These are phyloP conservation scores for Archips xylosteana DNA, from an alignment of 2,888 invertebrate genomes.

Conservation along the genomic window DNA sequence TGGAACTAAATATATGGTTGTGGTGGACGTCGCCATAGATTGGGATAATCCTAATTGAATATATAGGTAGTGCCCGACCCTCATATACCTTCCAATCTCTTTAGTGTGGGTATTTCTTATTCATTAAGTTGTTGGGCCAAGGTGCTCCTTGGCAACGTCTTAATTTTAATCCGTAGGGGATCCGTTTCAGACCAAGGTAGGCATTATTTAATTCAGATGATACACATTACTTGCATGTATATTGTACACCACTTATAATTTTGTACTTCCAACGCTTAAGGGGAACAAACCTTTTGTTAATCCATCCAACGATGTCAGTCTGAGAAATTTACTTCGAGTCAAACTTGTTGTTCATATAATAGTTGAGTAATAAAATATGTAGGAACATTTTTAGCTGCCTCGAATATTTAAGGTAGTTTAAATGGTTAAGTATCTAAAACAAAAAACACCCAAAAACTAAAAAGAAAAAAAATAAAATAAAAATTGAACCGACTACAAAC, in stretches of 20 bases:
- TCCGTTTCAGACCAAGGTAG: constrained; percentile 20
- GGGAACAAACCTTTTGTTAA: too few relatives aligned
- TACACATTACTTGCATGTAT: too few relatives aligned
- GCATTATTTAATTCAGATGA: too few relatives aligned
- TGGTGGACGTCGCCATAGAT: constrained; percentile 46
- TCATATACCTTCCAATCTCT: constrained; percentile 38
- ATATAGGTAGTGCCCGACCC: constrained; percentile 32
- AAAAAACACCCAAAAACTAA: too few relatives aligned
- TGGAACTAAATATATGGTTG: not conserved
- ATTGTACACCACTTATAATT: too few relatives aligned
- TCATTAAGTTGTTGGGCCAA: constrained; percentile 40
- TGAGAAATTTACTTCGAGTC: too few relatives aligned
- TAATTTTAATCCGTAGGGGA: constrained; percentile 39
- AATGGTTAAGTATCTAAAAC: too few relatives aligned
- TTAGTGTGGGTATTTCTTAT: constrained; percentile 40
- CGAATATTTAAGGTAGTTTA: too few relatives aligned
- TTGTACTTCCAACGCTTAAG: too few relatives aligned
- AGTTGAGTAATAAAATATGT: not conserved
- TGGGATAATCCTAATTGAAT: constrained; percentile 57
- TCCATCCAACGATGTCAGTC: too few relatives aligned
- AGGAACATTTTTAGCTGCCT: not conserved
- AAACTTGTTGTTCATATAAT: not conserved
- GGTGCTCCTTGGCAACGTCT: constrained; percentile 26
- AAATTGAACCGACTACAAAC: too few relatives aligned
- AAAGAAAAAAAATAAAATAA: too few relatives aligned